A percentile compares a stretch with the other conserved stretches of the same genome.
Conservation (phyloP, 2,113 vertebrate species). For the Benitochromis conjunctus region DNA sequence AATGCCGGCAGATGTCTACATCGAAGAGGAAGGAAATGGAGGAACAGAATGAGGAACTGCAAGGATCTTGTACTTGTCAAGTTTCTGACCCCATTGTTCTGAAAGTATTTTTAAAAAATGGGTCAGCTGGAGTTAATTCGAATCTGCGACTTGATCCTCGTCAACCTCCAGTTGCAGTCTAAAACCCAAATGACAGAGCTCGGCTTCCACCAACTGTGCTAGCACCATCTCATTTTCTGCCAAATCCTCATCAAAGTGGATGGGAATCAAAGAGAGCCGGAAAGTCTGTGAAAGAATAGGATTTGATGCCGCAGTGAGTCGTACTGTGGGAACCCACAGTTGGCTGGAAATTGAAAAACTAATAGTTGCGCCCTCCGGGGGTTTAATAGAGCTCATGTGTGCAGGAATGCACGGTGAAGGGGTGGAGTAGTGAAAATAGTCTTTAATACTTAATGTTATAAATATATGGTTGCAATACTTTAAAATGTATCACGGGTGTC, state of each 20-base stretch:
- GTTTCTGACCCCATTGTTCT: slow-evolving; percentile 5
- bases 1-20: slow-evolving; percentile 4
- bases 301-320: slow-evolving; percentile 27
- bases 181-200: slow-evolving; percentile 49
- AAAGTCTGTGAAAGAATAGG: slow-evolving; percentile 22
- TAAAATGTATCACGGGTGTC: not conserved
- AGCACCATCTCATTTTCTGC: slow-evolving; percentile 46
- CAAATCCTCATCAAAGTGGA: slow-evolving; percentile 55
- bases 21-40: not conserved
- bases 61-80: not conserved
- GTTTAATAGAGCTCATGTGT: not conserved
- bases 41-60: not conserved
- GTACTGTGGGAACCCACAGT: slow-evolving; percentile 39
- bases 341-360: slow-evolving; percentile 33
- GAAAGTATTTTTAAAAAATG: slow-evolving; percentile 36
- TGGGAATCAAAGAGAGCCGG: slow-evolving; percentile 33
- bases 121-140: slow-evolving; percentile 52
- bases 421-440: not conserved
- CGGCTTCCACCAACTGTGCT: slow-evolving; percentile 1
- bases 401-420: not conserved
- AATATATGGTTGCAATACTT: not conserved
- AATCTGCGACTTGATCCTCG: slow-evolving; percentile 33
- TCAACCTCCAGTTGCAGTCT: slow-evolving; percentile 33
- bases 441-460: not conserved
- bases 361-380: not conserved